Percentiles rank a stretch among this genome's conserved stretches.
phyloP scores from a whole-genome alignment of 1,140 invertebrate genomes.

The Scaptomyza pallida region DNA sequence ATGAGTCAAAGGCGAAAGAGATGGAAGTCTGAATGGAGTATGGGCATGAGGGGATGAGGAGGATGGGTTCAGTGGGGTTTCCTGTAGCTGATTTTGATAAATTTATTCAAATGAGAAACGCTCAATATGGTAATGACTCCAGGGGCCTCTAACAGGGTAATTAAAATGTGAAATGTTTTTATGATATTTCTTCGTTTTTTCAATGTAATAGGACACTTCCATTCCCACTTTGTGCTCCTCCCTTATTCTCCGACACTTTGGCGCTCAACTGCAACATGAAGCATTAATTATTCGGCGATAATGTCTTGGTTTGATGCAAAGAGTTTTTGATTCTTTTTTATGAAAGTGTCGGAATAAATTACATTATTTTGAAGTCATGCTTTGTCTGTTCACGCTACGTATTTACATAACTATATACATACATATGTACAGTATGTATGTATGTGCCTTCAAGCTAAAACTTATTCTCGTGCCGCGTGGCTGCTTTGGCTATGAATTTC shows the following conservation, averaged over 20 bases:
- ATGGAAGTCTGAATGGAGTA: not conserved
- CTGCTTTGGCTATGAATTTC: constrained; percentile 48
- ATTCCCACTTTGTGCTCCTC: not conserved
- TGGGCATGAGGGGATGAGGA: not conserved
- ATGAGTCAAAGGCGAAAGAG: not conserved
- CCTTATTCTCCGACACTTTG: not conserved
- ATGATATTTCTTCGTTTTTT: constrained; percentile 74
- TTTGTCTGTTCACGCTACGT: constrained; percentile 27
- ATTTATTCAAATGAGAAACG: constrained; percentile 70
- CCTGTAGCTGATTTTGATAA: constrained; percentile 74
- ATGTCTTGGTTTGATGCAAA: constrained; percentile 79
- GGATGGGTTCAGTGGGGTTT: constrained; percentile 51
- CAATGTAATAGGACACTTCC: constrained; percentile 36
- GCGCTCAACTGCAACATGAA: constrained; percentile 70
- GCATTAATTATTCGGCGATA: constrained; percentile 82
- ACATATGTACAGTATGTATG: not conserved
- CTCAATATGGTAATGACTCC: constrained; percentile 70
- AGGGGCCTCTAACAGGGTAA: constrained; percentile 59
- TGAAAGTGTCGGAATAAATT: constrained; percentile 82
- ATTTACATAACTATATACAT: not conserved
- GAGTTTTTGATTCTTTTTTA: constrained; percentile 76
- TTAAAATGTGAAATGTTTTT: constrained; percentile 75
- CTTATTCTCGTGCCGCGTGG: constrained; percentile 14
- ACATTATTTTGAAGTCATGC: constrained; percentile 70
- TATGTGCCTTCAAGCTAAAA: not conserved